Conservation (phyloP, 2,113 vertebrate genomes). For the Sardina pilchardus region DNA sequence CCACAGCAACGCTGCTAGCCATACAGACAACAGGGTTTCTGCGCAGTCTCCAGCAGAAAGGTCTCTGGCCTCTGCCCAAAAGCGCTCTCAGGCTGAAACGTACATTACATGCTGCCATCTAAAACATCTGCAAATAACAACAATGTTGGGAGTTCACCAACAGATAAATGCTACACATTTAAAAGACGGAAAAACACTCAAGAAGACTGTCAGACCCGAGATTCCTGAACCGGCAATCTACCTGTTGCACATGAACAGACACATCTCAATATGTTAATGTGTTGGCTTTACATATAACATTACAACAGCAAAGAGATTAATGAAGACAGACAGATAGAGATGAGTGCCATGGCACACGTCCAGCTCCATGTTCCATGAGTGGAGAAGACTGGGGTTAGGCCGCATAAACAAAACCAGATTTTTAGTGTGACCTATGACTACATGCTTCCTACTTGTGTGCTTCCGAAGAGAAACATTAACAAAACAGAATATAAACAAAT, state of each 20-base stretch:
- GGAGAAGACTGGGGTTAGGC: neutral
- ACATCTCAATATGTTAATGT: neutral
- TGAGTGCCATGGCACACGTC: neutral
- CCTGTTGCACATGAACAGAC: neutral
- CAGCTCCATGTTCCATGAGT: neutral
- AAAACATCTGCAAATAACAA: slow-evolving; percentile 60
- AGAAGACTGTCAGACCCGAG: neutral
- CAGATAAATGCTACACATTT: slow-evolving; percentile 34
- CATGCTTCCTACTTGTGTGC: neutral
- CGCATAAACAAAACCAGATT: neutral
- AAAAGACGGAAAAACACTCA: neutral
- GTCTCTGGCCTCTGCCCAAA: slow-evolving; percentile 67
- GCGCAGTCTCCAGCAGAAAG: slow-evolving; percentile 68
- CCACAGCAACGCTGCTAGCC: slow-evolving; percentile 65
- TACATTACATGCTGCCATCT: slow-evolving; percentile 61
- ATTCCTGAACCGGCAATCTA: neutral
- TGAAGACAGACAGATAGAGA: neutral
- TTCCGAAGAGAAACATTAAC: neutral
- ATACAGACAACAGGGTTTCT: slow-evolving; percentile 69
- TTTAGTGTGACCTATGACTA: neutral
- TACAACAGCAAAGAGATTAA: neutral
- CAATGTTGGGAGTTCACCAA: slow-evolving; percentile 48
- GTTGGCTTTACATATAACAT: neutral
- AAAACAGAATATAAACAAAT: slow-evolving; percentile 33
- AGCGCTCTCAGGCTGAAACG: slow-evolving; percentile 58